phyloP scores from a whole-genome alignment of 2,888 invertebrate genomes.

The Ormia ochracea region DNA sequence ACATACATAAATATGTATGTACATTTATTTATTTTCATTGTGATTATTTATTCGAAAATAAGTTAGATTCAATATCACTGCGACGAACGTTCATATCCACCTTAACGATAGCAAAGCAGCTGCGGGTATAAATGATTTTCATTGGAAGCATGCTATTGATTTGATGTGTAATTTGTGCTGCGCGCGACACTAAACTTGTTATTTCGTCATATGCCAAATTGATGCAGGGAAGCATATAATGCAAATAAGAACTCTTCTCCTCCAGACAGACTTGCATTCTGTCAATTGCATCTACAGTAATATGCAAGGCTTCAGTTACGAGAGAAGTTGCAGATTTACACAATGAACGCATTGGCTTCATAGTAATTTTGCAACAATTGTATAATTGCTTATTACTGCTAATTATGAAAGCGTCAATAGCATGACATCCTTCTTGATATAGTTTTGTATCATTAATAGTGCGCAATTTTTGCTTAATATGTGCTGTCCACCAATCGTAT shows the following conservation, averaged over 20 bases:
- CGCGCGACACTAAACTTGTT: slow-evolving; percentile 63
- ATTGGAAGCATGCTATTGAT: slow-evolving; percentile 66
- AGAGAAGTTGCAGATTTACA: slow-evolving; percentile 66
- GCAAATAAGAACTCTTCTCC: slow-evolving; percentile 65
- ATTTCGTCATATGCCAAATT: slow-evolving; percentile 66
- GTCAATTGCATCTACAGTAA: slow-evolving; percentile 67
- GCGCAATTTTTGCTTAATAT: slow-evolving; percentile 65
- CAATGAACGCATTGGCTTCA: slow-evolving; percentile 68
- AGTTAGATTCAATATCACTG: slow-evolving; percentile 56
- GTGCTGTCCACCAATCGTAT: slow-evolving; percentile 66
- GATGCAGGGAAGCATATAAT: slow-evolving; percentile 66
- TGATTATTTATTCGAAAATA: slow-evolving; percentile 10
- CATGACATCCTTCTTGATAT: slow-evolving; percentile 66
- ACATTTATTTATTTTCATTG: too few species aligned
- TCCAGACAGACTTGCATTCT: slow-evolving; percentile 69
- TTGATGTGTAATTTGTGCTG: slow-evolving; percentile 63
- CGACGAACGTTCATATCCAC: slow-evolving; percentile 66
- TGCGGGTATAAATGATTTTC: slow-evolving; percentile 69
- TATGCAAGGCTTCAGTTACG: slow-evolving; percentile 65
- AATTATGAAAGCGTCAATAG: slow-evolving; percentile 67
- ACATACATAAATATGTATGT: too few species aligned
- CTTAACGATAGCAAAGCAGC: slow-evolving; percentile 69
- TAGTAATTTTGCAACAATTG: slow-evolving; percentile 69
- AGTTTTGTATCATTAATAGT: slow-evolving; percentile 64
- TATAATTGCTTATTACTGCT: slow-evolving; percentile 66